Base-by-base conservation (phyloP, 2,797 vertebrate species). In the Sciaenops ocellatus region DNA sequence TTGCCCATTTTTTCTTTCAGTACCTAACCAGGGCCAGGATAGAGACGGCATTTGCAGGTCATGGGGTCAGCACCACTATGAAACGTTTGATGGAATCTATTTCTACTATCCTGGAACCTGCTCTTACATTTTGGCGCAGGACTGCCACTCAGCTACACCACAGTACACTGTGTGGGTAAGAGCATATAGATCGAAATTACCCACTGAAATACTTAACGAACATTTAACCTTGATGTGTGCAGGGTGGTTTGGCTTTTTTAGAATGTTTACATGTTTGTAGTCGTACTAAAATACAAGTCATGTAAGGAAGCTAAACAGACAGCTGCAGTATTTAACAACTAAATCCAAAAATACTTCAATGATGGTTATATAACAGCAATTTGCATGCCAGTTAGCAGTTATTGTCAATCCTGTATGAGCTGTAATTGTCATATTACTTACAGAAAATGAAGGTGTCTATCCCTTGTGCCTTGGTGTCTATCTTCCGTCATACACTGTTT, bases 81-180 rank as follows among this genome's bases (percentile, higher is more conserved):
- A 99, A 95, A 98, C 98, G 13, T 99, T 99, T 93, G 98, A 99
- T 93, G 98, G 98, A 48, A 96, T 98, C 90, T 99, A 99, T 92
- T 99, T 97, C 94, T 99, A 97, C 91, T 98, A 98, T 89, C 98
- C 98, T 69, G 98, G 98, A 91, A 97, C 96, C 73, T 99, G 98
- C 91, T 99, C 98, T 52, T 99, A 99, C 69, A 95, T 99, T 90
- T 95, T 99, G 94, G 97, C 97, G 90, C 98, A 98, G 94, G 98
- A 99, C 77, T 99, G 98, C 86, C 95, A 94, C 89, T 93, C 95
- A 75, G 75, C 93, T 62, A 95, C 97, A 76, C 98, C 98, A 24
- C 96, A 91, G 84, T 99, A 98, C 92, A 99, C 98, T 18, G 97
- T 99, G 83, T 99, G 98, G 98, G 98, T 99, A 96, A 95, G 97